Evolutionary conservation across 2,888 invertebrate genomes (phyloP).

Genomic region (Chrysolina oricalcia): DNA sequence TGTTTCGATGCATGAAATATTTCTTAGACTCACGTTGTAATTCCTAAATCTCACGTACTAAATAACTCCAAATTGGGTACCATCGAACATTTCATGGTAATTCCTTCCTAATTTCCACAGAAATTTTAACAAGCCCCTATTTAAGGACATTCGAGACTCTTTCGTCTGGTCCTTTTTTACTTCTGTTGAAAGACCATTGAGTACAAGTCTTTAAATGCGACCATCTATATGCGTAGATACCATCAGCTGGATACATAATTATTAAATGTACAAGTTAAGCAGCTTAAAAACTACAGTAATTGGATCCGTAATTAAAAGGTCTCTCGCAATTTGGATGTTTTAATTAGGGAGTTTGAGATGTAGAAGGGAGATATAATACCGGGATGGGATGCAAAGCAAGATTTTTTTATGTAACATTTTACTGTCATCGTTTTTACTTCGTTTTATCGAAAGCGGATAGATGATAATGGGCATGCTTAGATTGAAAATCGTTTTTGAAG

Average conservation of each 20-base stretch:
- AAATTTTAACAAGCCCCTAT: constrained; percentile 30
- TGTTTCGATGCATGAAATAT: too few species aligned
- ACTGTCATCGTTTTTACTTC: constrained; percentile 8
- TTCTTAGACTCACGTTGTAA: too few species aligned
- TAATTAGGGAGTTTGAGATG: constrained; percentile 59
- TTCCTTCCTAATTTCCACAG: constrained; percentile 30
- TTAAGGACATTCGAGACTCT: constrained; percentile 21
- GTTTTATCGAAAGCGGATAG: not conserved
- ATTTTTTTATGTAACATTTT: constrained; percentile 15
- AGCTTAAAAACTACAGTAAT: constrained; percentile 65
- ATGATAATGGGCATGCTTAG: not conserved
- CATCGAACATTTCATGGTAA: not conserved
- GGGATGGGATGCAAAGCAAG: constrained; percentile 14
- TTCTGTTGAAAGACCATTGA: constrained; percentile 34
- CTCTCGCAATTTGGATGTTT: constrained; percentile 66
- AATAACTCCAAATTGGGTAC: not conserved
- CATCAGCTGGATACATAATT: constrained; percentile 63
- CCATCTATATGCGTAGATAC: constrained; percentile 66
- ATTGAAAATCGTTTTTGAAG: not conserved
- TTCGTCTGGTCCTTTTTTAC: constrained; percentile 33
- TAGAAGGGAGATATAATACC: constrained; percentile 30
- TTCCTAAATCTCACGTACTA: too few species aligned
- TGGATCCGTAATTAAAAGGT: constrained; percentile 65
- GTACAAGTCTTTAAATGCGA: constrained; percentile 50
- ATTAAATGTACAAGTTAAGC: constrained; percentile 65